Percentiles rank a stretch among this genome's conserved stretches.
Conservation (phyloP, 2,113 vertebrate genomes). For the Spea multiplicata region DNA sequence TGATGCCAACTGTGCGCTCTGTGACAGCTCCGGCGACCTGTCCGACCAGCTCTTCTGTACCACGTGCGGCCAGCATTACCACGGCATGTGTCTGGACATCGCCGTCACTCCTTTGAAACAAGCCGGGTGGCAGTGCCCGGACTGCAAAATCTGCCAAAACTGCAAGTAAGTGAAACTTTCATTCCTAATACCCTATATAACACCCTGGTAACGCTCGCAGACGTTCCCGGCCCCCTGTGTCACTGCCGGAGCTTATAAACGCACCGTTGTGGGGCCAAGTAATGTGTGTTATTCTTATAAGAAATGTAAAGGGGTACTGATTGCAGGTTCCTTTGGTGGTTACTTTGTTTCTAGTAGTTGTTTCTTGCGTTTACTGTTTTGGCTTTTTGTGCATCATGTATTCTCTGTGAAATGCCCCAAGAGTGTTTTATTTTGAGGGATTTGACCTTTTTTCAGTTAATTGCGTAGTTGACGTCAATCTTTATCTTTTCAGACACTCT, state of each 20-base stretch:
- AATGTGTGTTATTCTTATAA: no score
- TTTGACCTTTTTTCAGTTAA: neutral
- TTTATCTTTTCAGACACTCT: slow-evolving; percentile 68
- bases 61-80: slow-evolving; percentile 90
- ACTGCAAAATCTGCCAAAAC: slow-evolving; percentile 91
- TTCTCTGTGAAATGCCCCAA: no score
- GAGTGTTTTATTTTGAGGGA: neutral
- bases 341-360: no score
- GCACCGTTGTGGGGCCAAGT: no score
- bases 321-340: no score
- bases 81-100: slow-evolving; percentile 88
- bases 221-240: no score
- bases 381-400: no score
- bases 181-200: neutral
- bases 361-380: no score
- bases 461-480: neutral
- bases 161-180: slow-evolving; percentile 84
- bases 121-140: slow-evolving; percentile 95
- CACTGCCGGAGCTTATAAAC: no score
- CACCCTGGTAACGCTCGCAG: no score
- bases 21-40: slow-evolving; percentile 77
- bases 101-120: slow-evolving; percentile 78
- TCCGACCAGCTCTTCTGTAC: slow-evolving; percentile 89
- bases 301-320: no score
- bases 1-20: slow-evolving; percentile 85